phyloP scores from a whole-genome alignment of 2,888 invertebrate species.

The Fragum fragum region DNA sequence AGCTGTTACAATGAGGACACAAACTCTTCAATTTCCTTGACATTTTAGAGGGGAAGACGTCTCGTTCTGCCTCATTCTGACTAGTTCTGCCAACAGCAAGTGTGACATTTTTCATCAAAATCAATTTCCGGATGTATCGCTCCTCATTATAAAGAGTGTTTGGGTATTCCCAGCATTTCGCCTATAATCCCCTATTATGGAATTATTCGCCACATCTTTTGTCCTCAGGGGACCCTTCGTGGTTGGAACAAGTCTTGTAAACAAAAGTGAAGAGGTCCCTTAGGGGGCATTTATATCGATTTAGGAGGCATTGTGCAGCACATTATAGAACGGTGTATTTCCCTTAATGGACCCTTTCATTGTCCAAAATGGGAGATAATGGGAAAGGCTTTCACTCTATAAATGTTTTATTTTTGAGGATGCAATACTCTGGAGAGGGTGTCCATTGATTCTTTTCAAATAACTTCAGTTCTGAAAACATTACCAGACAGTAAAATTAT shows the following conservation, averaged over 20 bases:
- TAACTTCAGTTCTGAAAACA: too few species aligned
- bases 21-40: background rate
- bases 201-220: conserved; percentile 30
- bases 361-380: conserved; percentile 35
- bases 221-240: conserved; percentile 12
- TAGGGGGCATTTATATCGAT: conserved; percentile 40
- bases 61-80: background rate
- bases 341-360: conserved; percentile 50
- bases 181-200: conserved; percentile 35
- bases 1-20: background rate
- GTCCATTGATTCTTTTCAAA: background rate
- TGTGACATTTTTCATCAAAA: conserved; percentile 37
- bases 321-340: conserved; percentile 51
- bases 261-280: conserved; percentile 45
- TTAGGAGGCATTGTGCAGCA: conserved; percentile 35
- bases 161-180: conserved; percentile 25
- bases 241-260: conserved; percentile 50
- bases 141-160: conserved; percentile 32
- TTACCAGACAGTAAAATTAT: too few species aligned
- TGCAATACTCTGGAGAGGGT: too few species aligned
- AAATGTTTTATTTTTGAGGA: too few species aligned
- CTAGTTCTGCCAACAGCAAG: conserved; percentile 4
- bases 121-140: conserved; percentile 34
- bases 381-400: background rate
- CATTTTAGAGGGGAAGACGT: background rate